Conservation (phyloP, 2,888 invertebrate species). For the Synanthedon myopaeformis region DNA sequence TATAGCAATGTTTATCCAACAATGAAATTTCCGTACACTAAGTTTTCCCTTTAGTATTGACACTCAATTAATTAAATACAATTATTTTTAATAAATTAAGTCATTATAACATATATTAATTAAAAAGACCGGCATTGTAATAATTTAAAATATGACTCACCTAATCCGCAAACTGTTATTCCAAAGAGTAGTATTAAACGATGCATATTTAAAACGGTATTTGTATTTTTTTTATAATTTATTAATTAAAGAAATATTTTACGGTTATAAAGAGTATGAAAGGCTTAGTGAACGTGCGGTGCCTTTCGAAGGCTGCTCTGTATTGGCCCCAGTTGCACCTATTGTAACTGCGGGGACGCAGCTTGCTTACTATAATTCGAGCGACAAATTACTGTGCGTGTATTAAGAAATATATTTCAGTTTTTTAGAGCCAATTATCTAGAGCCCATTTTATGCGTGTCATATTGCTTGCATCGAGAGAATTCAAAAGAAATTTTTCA, state of each 20-base stretch:
- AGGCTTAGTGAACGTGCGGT: slow-evolving; percentile 44
- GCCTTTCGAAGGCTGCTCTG: slow-evolving; percentile 48
- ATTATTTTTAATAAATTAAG: neutral
- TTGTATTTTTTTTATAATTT: slow-evolving; percentile 6
- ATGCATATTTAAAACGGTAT: slow-evolving; percentile 34
- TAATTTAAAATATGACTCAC: slow-evolving; percentile 28
- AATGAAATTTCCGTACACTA: too few species aligned
- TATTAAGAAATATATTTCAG: too few species aligned
- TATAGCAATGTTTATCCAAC: too few species aligned
- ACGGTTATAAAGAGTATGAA: slow-evolving; percentile 2
- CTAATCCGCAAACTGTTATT: slow-evolving; percentile 38
- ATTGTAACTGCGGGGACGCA: slow-evolving; percentile 13
- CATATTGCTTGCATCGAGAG: too few species aligned
- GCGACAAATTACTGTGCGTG: slow-evolving; percentile 19
- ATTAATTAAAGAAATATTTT: too few species aligned
- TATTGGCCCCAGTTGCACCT: slow-evolving; percentile 39
- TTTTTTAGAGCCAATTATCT: too few species aligned
- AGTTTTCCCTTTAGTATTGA: neutral
- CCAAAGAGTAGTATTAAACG: slow-evolving; percentile 36
- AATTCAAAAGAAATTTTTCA: too few species aligned
- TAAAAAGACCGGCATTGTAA: too few species aligned
- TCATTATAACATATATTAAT: too few species aligned
- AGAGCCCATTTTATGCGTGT: too few species aligned
- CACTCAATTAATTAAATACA: neutral
- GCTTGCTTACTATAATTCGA: slow-evolving; percentile 15